Evolutionary conservation across 2,888 invertebrate species (phyloP), one percentile per base, ranked within the genome.

Genomic region (Epinotia bilunana): DNA sequence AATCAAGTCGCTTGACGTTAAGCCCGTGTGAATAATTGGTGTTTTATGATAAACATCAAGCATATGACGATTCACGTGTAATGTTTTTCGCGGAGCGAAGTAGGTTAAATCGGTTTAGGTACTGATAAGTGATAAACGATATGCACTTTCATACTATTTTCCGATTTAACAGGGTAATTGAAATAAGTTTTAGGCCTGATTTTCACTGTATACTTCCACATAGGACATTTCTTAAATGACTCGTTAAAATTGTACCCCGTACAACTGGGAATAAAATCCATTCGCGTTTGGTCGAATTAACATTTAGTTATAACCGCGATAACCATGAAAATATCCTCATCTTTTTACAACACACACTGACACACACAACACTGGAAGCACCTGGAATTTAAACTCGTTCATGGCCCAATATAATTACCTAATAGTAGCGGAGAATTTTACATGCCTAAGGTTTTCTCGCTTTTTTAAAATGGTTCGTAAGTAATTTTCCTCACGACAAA

Each of bases 71-170:
- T n/a, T n/a, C n/a, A n/a, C n/a, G n/a, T 43, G 23, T 23, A 6
- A 16, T 9, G 23, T 28, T 57, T 46, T 69, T 43, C 46, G 46
- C 58, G 11, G 23, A 43, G 43, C 58, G 55, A 43, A 16, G 11
- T 58, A 58, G 68, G 46, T 60, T 58, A 46, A 60, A 69, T 69
- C 43, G 58, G 5, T 46, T 68, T 60, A n/a, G n/a, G n/a, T n/a
- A 16, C n/a, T 69, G 69, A 69, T 60, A 46, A 46, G 23, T 28
- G 23, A 28, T 28, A 58, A 64, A 46, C 65, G 53, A 16, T n/a
- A 28, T n/a, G n/a, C 28, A 20, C n/a, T 65, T 53, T 65, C n/a
- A 6, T n/a, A 53, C 28, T 53, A 63, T 20, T 18, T 5, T 12
- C 23, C 20, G 18, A 64, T 46, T 28, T 6, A n/a, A 65, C 11